A percentile compares a stretch with the other conserved stretches of the same genome.
Evolutionary conservation across 2,797 vertebrate genomes (phyloP).

Genomic region (Falco berigora): DNA sequence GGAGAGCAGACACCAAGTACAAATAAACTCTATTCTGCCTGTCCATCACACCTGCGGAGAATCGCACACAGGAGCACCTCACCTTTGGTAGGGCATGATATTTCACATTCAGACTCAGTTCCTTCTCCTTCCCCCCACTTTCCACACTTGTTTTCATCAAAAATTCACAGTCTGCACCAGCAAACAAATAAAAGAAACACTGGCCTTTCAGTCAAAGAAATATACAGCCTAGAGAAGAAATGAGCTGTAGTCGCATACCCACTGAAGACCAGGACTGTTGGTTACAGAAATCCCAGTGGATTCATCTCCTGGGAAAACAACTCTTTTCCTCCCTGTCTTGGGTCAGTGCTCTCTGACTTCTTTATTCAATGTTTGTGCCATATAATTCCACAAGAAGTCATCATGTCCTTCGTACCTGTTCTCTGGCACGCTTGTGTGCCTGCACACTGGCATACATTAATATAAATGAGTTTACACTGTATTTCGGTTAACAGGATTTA

Average conservation of each 20-base stretch:
- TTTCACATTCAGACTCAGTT: background rate
- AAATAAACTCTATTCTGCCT: background rate
- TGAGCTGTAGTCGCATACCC: background rate
- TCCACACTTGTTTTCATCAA: background rate
- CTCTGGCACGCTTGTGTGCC: background rate
- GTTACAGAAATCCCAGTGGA: background rate
- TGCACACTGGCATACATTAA: background rate
- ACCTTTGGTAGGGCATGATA: background rate
- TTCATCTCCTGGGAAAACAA: background rate
- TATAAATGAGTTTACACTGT: conserved; percentile 3
- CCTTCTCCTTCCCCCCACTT: background rate
- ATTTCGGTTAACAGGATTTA: conserved; percentile 6
- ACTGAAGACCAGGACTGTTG: background rate
- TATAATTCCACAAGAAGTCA: background rate
- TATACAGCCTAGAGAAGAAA: background rate
- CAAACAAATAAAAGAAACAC: background rate
- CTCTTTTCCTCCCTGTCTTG: background rate
- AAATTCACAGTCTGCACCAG: background rate
- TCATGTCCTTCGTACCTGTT: background rate
- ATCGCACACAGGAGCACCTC: background rate
- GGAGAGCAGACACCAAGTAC: background rate
- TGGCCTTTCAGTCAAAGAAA: background rate
- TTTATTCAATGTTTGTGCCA: background rate
- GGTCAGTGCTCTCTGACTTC: background rate
- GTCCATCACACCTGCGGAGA: background rate